Conservation (phyloP, 2,113 vertebrate species). For the Lophura nycthemera region DNA sequence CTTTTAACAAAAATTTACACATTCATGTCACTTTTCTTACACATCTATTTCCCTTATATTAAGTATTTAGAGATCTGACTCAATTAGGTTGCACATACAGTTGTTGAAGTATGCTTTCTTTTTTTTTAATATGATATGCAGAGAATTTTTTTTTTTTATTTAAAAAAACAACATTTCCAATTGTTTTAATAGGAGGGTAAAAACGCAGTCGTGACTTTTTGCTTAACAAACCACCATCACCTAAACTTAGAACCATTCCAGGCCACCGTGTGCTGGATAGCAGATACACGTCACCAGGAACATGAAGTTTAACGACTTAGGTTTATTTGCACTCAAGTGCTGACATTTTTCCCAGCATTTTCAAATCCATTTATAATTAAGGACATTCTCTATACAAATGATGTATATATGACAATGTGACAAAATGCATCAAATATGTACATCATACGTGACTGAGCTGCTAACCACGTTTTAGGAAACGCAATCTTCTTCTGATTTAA, state of each 20-base stretch:
- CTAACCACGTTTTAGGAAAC: neutral
- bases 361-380: slow-evolving; percentile 42
- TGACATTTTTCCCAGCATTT: slow-evolving; percentile 27
- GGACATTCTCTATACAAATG: slow-evolving; percentile 57
- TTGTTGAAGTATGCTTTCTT: slow-evolving; percentile 38
- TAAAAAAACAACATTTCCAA: slow-evolving; percentile 6
- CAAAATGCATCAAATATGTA: slow-evolving; percentile 60
- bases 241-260: neutral
- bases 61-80: slow-evolving; percentile 26
- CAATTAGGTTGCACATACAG: slow-evolving; percentile 15
- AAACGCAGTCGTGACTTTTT: neutral
- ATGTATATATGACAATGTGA: slow-evolving; percentile 37
- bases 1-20: slow-evolving; percentile 46
- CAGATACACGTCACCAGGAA: slow-evolving; percentile 31
- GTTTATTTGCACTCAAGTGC: slow-evolving; percentile 14
- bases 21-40: slow-evolving; percentile 44
- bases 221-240: neutral
- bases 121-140: neutral
- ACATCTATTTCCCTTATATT: slow-evolving; percentile 28
- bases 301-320: neutral
- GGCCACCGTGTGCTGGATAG: neutral
- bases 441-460: slow-evolving; percentile 34
- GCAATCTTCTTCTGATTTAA: slow-evolving; percentile 12
- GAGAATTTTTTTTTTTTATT: slow-evolving; percentile 20
- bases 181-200: neutral